phyloP scores from a whole-genome alignment of 2,113 vertebrate genomes.

The Cyphomyrus plagiostoma region DNA sequence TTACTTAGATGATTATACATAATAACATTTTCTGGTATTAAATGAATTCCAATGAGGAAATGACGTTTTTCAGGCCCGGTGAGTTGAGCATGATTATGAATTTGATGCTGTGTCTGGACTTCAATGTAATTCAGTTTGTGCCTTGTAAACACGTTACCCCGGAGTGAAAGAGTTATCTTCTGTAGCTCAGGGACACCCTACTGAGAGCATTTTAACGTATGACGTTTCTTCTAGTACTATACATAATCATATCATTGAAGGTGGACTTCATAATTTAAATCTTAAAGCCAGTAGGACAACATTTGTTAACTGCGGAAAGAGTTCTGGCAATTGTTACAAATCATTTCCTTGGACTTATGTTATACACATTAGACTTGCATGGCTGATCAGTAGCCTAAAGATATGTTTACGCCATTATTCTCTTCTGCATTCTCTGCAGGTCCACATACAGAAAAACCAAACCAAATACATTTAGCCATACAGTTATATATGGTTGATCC shows the following conservation, averaged over 20 bases:
- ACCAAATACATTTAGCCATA: not conserved
- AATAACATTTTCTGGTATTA: conserved; percentile 48
- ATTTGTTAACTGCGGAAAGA: not conserved
- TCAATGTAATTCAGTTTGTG: conserved; percentile 14
- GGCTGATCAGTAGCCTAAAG: not conserved
- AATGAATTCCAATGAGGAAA: conserved; percentile 55
- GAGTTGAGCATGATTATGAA: conserved; percentile 26
- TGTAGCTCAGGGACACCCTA: not conserved
- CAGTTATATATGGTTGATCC: not conserved
- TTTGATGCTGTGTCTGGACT: conserved; percentile 39
- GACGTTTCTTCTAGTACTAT: not conserved
- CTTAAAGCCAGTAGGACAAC: not conserved
- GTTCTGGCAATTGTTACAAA: not conserved
- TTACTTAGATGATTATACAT: conserved; percentile 34
- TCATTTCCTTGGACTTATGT: not conserved
- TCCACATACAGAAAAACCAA: not conserved
- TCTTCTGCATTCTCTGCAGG: not conserved
- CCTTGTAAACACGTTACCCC: not conserved
- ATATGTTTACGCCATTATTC: not conserved
- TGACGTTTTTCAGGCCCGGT: conserved; percentile 42
- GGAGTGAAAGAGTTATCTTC: not conserved
- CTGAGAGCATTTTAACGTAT: not conserved
- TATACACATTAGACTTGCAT: not conserved
- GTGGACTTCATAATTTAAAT: not conserved
- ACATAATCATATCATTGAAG: not conserved